Conservation (phyloP, 2,888 invertebrate genomes). For the Calephelis perditalis region DNA sequence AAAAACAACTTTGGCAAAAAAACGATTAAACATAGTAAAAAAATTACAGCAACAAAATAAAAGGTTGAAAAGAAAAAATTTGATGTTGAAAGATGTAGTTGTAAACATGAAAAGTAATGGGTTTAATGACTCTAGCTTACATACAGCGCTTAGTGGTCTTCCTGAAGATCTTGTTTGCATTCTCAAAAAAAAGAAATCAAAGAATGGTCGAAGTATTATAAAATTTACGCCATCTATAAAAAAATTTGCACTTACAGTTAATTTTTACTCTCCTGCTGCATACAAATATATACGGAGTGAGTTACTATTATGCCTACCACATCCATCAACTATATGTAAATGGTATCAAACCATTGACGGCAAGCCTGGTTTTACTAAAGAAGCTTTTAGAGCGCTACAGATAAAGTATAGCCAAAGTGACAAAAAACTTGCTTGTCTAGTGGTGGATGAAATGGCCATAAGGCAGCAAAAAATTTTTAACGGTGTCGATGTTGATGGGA, state of each 20-base stretch:
- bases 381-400: not conserved
- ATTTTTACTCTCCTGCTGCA: constrained; percentile 18
- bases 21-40: too few species aligned
- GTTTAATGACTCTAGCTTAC: not conserved
- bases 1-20: too few species aligned
- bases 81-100: too few species aligned
- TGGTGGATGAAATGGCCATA: not conserved
- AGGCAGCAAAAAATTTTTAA: not conserved
- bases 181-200: not conserved
- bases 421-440: not conserved
- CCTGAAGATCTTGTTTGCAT: too few species aligned
- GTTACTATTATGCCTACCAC: constrained; percentile 32
- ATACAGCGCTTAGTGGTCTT: not conserved
- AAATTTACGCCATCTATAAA: not conserved
- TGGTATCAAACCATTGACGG: constrained; percentile 30
- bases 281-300: constrained; percentile 29
- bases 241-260: not conserved
- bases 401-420: not conserved
- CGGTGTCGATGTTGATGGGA: not conserved
- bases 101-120: too few species aligned
- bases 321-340: constrained; percentile 29
- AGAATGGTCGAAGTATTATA: not conserved
- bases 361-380: constrained; percentile 27
- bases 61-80: too few species aligned
- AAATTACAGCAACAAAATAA: too few species aligned